Conservation (phyloP, 2,888 invertebrate species). For the Graphium colonna region DNA sequence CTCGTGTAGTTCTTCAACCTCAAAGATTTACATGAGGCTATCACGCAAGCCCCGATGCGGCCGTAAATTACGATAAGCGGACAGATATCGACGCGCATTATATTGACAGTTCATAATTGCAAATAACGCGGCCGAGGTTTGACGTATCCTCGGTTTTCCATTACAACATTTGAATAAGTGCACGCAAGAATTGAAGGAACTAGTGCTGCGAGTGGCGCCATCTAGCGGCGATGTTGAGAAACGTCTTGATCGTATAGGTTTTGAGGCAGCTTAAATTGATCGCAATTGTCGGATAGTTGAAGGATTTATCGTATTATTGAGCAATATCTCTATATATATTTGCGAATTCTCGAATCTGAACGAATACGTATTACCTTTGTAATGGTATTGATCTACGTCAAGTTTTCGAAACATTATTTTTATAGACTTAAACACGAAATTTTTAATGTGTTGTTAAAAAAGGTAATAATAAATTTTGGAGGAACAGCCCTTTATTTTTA, state of each 20-base stretch:
- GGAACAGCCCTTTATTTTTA: no score
- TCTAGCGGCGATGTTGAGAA: slow-evolving; percentile 30
- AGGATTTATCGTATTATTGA: not conserved
- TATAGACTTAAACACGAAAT: no score
- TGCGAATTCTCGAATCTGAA: no score
- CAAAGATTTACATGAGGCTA: slow-evolving; percentile 28
- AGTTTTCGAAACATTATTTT: no score
- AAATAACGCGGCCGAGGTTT: slow-evolving; percentile 13
- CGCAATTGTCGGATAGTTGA: not conserved
- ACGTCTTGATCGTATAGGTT: not conserved
- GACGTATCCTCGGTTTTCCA: slow-evolving; percentile 1
- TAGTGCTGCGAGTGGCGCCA: slow-evolving; percentile 36
- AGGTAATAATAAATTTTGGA: no score
- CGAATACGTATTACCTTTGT: no score
- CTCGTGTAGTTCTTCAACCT: slow-evolving; percentile 22
- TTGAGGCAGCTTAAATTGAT: not conserved
- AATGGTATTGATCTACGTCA: no score
- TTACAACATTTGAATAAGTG: not conserved
- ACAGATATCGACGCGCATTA: slow-evolving; percentile 23
- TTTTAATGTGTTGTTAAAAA: no score
- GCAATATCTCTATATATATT: no score
- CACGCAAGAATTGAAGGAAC: not conserved
- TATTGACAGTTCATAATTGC: slow-evolving; percentile 28
- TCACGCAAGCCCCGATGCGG: slow-evolving; percentile 25
- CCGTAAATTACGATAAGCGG: slow-evolving; percentile 15